phyloP scores from a whole-genome alignment of 2,113 vertebrate species.

The Herpetotheres cachinnans region DNA sequence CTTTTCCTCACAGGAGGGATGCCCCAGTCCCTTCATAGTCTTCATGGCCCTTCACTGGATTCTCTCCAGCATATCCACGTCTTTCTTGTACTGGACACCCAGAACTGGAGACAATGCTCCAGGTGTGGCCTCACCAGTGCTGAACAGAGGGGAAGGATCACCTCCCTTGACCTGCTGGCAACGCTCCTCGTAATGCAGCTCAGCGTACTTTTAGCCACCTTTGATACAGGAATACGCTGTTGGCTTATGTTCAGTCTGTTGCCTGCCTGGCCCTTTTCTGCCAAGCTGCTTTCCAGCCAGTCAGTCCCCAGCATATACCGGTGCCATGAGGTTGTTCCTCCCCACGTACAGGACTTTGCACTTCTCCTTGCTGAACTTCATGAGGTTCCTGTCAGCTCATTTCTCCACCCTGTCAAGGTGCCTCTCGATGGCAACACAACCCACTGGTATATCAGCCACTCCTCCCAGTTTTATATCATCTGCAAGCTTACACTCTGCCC shows the following conservation, averaged over 20 bases:
- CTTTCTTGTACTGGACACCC: too few relatives aligned
- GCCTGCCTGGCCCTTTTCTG: background rate
- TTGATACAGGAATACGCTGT: background rate
- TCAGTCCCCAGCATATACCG: background rate
- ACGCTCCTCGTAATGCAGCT: background rate
- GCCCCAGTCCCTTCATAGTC: background rate
- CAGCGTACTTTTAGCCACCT: background rate
- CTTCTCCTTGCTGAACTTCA: background rate
- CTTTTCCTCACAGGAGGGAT: background rate
- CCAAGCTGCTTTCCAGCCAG: background rate
- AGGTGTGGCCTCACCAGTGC: too few relatives aligned
- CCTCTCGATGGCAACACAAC: background rate
- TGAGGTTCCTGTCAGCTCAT: too few relatives aligned
- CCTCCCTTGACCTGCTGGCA: background rate
- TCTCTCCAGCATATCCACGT: background rate
- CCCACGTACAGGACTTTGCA: background rate
- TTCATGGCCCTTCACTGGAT: too few relatives aligned
- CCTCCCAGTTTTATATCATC: background rate
- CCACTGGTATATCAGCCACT: background rate
- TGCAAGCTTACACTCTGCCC: background rate
- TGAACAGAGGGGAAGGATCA: too few relatives aligned
- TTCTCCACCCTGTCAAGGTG: background rate
- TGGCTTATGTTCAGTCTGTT: background rate
- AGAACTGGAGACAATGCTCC: too few relatives aligned
- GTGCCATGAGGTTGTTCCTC: background rate